These are phyloP conservation scores for Neoscelio sp. DNA, from an alignment of 2,888 invertebrate genomes.

Conservation along the genomic window DNA sequence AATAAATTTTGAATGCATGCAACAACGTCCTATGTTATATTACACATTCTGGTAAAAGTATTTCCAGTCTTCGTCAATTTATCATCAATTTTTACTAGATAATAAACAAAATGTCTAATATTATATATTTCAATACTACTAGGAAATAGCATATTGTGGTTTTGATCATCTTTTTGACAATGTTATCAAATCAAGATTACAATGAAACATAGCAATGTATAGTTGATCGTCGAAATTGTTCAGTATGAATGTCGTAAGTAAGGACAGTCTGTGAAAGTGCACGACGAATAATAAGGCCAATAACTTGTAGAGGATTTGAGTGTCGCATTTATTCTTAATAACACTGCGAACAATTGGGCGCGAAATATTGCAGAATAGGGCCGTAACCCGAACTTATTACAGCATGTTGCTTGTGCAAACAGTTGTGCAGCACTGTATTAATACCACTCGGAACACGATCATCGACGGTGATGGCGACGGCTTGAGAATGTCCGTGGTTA, in stretches of 20 bases:
- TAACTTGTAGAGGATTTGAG: slow-evolving; percentile 74
- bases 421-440: slow-evolving; percentile 46
- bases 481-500: slow-evolving; percentile 63
- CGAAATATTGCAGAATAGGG: slow-evolving; percentile 75
- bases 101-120: too few relatives aligned
- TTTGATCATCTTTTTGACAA: not conserved
- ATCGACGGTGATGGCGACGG: slow-evolving; percentile 54
- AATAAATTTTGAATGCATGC: too few relatives aligned
- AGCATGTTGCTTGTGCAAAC: slow-evolving; percentile 60
- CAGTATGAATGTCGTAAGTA: not conserved
- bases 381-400: slow-evolving; percentile 77
- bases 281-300: slow-evolving; percentile 72
- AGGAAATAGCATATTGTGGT: too few relatives aligned
- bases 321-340: slow-evolving; percentile 75
- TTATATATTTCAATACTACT: too few relatives aligned
- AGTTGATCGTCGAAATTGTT: not conserved
- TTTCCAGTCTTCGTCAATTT: too few relatives aligned
- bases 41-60: too few relatives aligned
- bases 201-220: not conserved
- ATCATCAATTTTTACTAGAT: too few relatives aligned
- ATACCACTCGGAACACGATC: slow-evolving; percentile 43
- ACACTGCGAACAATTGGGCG: slow-evolving; percentile 75
- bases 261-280: slow-evolving; percentile 60
- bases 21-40: too few relatives aligned
- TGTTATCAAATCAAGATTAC: not conserved